Evolutionary conservation across 92 coral and sea anemone species (phyloP).

Genomic region (Umimayanthus kanabou): DNA sequence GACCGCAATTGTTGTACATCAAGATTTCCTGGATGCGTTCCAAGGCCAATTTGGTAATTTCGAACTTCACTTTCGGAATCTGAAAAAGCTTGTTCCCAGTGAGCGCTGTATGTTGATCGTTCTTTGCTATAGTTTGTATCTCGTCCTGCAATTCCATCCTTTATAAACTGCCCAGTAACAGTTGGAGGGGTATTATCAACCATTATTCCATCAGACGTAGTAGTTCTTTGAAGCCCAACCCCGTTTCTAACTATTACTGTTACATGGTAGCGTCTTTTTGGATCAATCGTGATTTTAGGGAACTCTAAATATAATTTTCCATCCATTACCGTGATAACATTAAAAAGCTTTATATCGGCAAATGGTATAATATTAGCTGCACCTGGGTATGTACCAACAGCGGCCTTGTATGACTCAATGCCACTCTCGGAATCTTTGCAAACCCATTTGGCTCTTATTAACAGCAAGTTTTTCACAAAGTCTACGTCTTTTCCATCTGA

Average conservation of each 20-base stretch:
- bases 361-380: constrained; percentile 57
- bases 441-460: constrained; percentile 64
- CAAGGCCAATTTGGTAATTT: constrained; percentile 73
- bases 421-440: constrained; percentile 83
- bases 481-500: constrained; percentile 62
- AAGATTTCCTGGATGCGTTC: constrained; percentile 66
- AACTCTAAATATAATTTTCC: neutral
- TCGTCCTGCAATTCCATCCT: constrained; percentile 69
- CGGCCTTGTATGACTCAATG: constrained; percentile 32
- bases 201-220: constrained; percentile 78
- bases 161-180: constrained; percentile 65
- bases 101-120: constrained; percentile 59
- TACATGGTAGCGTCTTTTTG: constrained; percentile 68
- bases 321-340: constrained; percentile 37
- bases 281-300: constrained; percentile 40
- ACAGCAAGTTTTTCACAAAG: constrained; percentile 59
- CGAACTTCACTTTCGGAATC: constrained; percentile 82
- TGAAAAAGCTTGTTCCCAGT: constrained; percentile 86
- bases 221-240: constrained; percentile 62
- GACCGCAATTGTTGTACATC: constrained; percentile 51
- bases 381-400: constrained; percentile 80
- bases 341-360: constrained; percentile 36
- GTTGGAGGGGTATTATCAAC: constrained; percentile 74
- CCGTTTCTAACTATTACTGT: constrained; percentile 65
- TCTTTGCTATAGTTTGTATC: constrained; percentile 69